A percentile compares a stretch with the other conserved stretches of the same genome.
phyloP scores from a whole-genome alignment of 2,888 invertebrate genomes.

The Cylindroiulus punctatus region DNA sequence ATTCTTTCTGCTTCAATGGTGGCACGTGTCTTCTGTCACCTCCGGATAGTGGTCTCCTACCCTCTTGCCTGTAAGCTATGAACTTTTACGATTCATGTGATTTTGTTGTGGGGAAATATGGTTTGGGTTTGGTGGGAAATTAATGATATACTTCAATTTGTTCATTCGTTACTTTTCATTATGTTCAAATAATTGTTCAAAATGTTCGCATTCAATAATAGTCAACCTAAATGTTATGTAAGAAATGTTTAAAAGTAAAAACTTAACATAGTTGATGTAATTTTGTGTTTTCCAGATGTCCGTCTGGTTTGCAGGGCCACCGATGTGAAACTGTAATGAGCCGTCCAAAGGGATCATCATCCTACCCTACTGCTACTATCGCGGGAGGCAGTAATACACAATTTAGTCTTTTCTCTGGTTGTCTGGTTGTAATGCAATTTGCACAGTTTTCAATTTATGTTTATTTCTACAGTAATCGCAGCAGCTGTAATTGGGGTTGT shows the following conservation, averaged over 20 bases:
- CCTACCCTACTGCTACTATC: constrained; percentile 52
- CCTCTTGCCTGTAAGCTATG: constrained; percentile 67
- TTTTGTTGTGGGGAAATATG: no score
- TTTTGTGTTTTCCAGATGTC: constrained; percentile 63
- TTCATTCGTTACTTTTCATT: no score
- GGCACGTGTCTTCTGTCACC: constrained; percentile 68
- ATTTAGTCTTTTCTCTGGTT: neutral
- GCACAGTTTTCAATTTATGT: neutral
- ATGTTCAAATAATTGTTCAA: no score
- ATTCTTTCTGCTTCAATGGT: constrained; percentile 70
- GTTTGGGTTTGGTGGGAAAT: no score
- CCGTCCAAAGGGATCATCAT: neutral
- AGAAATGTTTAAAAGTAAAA: no score
- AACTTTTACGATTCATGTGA: neutral
- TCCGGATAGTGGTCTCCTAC: constrained; percentile 64
- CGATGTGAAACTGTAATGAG: constrained; percentile 63
- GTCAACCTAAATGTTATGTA: no score
- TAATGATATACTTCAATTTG: no score
- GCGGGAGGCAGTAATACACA: constrained; percentile 24
- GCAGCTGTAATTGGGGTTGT: constrained; percentile 40
- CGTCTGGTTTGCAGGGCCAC: constrained; percentile 63
- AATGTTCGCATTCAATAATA: no score
- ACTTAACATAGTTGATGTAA: no score
- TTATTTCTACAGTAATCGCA: constrained; percentile 35
- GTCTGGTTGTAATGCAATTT: neutral